These are phyloP conservation scores for Plusia festucae DNA, from an alignment of 2,888 invertebrate species.

Conservation along the genomic window DNA sequence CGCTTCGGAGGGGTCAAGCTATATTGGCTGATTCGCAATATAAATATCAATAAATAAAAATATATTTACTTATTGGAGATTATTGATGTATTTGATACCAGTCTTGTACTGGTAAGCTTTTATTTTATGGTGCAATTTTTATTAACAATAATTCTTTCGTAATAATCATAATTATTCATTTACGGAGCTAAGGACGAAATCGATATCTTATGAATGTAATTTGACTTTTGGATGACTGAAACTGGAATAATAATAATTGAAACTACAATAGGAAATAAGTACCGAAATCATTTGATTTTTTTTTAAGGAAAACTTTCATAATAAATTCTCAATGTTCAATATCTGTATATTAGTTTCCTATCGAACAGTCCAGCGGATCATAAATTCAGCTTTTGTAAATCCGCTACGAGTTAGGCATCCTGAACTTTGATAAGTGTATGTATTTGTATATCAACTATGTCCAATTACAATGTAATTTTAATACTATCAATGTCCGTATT, in stretches of 20 bases:
- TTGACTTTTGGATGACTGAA: not conserved
- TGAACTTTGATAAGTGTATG: slow-evolving; percentile 8
- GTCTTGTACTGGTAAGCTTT: not conserved
- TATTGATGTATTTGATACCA: slow-evolving; percentile 25
- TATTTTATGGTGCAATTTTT: slow-evolving; percentile 36
- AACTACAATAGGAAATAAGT: not conserved
- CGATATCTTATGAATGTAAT: not conserved
- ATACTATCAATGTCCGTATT: slow-evolving; percentile 29
- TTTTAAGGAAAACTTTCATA: too few species aligned
- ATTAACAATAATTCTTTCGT: slow-evolving; percentile 22
- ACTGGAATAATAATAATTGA: not conserved
- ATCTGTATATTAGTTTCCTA: not conserved
- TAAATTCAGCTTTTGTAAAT: slow-evolving; percentile 25
- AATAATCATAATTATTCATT: not conserved
- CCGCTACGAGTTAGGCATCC: slow-evolving; percentile 9
- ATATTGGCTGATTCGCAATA: not conserved
- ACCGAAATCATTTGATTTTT: not conserved
- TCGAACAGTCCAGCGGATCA: slow-evolving; percentile 12
- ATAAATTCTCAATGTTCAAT: not conserved
- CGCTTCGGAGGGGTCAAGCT: not conserved
- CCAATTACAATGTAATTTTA: slow-evolving; percentile 24
- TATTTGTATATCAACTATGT: slow-evolving; percentile 27
- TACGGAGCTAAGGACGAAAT: not conserved
- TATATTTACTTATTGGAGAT: slow-evolving; percentile 45
- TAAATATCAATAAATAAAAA: slow-evolving; percentile 24